phyloP scores from a whole-genome alignment of 2,797 vertebrate genomes.

The Lagorchestes hirsutus region DNA sequence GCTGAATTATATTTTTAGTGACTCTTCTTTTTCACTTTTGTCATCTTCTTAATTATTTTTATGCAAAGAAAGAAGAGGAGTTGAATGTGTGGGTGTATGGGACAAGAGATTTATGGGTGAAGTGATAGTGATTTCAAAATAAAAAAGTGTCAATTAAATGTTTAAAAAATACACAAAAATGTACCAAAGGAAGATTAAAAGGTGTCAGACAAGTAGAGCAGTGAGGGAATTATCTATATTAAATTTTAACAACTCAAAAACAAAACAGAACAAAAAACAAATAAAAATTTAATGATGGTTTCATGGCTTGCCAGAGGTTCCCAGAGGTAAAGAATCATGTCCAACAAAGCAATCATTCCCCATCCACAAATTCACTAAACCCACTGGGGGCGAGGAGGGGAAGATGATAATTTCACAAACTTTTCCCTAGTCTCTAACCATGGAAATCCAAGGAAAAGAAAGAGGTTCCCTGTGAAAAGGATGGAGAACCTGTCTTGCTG shows the following conservation, averaged over 20 bases:
- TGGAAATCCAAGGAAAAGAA: neutral
- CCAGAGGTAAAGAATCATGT: too few relatives aligned
- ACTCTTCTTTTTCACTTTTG: neutral
- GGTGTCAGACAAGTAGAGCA: neutral
- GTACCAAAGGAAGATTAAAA: neutral
- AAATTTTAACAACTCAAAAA: neutral
- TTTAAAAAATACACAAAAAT: neutral
- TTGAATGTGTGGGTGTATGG: neutral
- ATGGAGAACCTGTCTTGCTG: neutral
- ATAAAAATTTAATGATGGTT: neutral
- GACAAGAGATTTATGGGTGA: neutral
- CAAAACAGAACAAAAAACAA: neutral
- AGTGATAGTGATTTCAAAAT: neutral
- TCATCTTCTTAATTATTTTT: constrained; percentile 1
- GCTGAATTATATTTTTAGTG: neutral
- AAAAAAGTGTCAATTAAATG: neutral
- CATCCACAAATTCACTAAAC: neutral
- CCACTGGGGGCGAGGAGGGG: neutral
- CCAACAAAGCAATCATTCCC: too few relatives aligned
- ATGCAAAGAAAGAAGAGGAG: neutral
- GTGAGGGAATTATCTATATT: neutral
- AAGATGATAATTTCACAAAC: neutral
- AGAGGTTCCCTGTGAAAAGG: neutral
- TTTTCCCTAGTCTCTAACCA: neutral
- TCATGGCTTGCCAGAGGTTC: too few relatives aligned